Evolutionary conservation across 2,888 invertebrate species (phyloP).

Genomic region (Drosophila prostipennis): DNA sequence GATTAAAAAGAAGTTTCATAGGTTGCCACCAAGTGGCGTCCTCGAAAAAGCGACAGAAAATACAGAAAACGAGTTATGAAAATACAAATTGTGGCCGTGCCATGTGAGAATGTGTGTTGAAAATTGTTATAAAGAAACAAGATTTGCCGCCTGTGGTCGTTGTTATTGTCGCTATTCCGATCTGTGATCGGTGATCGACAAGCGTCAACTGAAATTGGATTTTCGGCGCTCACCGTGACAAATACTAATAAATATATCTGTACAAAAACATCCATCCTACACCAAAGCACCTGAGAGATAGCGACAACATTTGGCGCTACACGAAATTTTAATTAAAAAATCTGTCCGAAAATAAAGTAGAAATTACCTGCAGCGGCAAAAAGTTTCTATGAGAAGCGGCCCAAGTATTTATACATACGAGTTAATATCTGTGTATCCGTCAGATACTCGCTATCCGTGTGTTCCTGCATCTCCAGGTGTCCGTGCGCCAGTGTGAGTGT

Average conservation of each 20-base stretch:
- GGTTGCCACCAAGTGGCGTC: conserved; percentile 33
- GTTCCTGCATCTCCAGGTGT: conserved; percentile 44
- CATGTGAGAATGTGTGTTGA: conserved; percentile 53
- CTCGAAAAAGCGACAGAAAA: conserved; percentile 35
- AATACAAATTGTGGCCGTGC: conserved; percentile 68
- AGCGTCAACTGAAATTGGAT: conserved; percentile 74
- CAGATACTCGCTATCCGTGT: conserved; percentile 26
- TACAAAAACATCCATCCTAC: conserved; percentile 11
- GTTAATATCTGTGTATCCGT: conserved; percentile 17
- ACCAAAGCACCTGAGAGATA: conserved; percentile 36
- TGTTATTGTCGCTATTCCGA: conserved; percentile 42
- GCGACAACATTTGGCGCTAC: conserved; percentile 67
- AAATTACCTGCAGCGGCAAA: conserved; percentile 52
- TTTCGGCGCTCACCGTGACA: conserved; percentile 61
- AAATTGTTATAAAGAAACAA: conserved; percentile 66
- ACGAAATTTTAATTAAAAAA: conserved; percentile 80
- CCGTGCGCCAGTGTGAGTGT: conserved; percentile 30
- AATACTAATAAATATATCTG: conserved; percentile 28
- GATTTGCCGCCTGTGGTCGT: conserved; percentile 44
- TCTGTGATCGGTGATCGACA: conserved; percentile 72
- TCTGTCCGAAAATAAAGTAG: conserved; percentile 71
- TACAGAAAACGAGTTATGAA: conserved; percentile 74
- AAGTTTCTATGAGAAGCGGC: conserved; percentile 24
- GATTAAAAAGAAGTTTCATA: conserved; percentile 31
- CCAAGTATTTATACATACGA: conserved; percentile 1